phyloP scores from a whole-genome alignment of 2,797 vertebrate species.

The Cuculus canorus region DNA sequence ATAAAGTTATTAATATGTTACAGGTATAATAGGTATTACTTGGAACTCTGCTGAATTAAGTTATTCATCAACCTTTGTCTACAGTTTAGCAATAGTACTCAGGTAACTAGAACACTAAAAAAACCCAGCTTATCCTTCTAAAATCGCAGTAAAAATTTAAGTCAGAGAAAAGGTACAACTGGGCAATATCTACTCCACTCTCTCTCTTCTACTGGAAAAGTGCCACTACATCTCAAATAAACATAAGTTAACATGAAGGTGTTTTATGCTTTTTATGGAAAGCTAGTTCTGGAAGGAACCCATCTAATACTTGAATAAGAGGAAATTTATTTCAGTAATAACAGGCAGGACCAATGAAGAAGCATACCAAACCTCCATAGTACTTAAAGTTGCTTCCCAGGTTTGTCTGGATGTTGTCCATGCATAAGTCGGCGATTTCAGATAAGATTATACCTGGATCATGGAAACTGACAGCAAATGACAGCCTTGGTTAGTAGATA shows the following conservation, averaged over 20 bases:
- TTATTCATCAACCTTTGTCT: not conserved
- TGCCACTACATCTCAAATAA: not conserved
- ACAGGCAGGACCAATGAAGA: not conserved
- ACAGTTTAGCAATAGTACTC: not conserved
- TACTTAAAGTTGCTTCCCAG: not conserved
- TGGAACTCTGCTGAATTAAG: not conserved
- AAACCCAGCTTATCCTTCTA: not conserved
- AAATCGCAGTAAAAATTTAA: not conserved
- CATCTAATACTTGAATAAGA: not conserved
- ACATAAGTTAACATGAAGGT: not conserved
- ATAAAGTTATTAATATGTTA: not conserved
- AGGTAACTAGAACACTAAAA: not conserved
- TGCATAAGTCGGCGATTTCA: not conserved
- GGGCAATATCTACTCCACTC: not conserved
- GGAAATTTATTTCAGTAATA: not conserved
- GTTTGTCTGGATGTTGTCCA: not conserved
- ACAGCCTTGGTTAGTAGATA: not conserved
- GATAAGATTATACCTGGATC: not conserved
- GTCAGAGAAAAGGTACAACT: not conserved
- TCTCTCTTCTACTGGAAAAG: not conserved
- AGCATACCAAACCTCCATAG: not conserved
- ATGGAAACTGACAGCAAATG: not conserved
- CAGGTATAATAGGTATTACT: not conserved
- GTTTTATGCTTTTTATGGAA: not conserved
- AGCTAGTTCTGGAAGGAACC: not conserved